Percentiles rank a stretch among this genome's conserved stretches.
phyloP scores from a whole-genome alignment of 1,140 invertebrate genomes.

The Drosophila arizonae region DNA sequence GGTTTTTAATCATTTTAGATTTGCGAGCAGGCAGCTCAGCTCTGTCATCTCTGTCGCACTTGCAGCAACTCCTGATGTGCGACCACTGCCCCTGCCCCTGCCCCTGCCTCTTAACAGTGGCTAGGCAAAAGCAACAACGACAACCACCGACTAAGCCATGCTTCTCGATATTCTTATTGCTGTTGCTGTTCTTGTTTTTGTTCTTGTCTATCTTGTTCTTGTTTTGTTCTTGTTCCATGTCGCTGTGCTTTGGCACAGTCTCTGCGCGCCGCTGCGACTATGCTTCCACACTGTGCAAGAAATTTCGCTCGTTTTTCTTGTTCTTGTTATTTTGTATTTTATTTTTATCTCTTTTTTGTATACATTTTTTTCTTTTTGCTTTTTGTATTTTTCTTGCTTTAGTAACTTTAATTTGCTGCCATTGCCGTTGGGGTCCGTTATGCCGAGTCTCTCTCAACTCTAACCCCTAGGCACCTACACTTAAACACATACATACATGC shows the following conservation, averaged over 20 bases:
- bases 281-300: conserved; percentile 44
- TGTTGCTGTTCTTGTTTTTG: conserved; percentile 13
- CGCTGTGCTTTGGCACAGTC: conserved; percentile 38
- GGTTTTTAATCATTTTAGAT: conserved; percentile 65
- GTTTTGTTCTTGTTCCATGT: conserved; percentile 28
- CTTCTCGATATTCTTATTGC: conserved; percentile 7
- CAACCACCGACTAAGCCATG: conserved; percentile 34
- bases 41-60: conserved; percentile 5
- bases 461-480: conserved; percentile 7
- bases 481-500: background rate
- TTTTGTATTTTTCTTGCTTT: conserved; percentile 55
- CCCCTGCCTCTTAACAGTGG: background rate
- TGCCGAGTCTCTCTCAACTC: conserved; percentile 31
- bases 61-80: background rate
- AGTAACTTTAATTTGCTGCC: conserved; percentile 76
- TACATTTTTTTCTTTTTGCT: conserved; percentile 29
- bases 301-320: conserved; percentile 31
- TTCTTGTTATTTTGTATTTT: conserved; percentile 14
- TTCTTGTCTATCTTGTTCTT: conserved; percentile 19
- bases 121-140: conserved; percentile 18
- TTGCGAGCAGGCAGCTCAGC: conserved; percentile 7
- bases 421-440: conserved; percentile 68
- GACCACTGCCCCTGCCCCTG: background rate
- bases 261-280: conserved; percentile 6
- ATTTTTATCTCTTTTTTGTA: conserved; percentile 18